Conservation (phyloP, 2,797 vertebrate species). For the Discoglossus pictus region DNA sequence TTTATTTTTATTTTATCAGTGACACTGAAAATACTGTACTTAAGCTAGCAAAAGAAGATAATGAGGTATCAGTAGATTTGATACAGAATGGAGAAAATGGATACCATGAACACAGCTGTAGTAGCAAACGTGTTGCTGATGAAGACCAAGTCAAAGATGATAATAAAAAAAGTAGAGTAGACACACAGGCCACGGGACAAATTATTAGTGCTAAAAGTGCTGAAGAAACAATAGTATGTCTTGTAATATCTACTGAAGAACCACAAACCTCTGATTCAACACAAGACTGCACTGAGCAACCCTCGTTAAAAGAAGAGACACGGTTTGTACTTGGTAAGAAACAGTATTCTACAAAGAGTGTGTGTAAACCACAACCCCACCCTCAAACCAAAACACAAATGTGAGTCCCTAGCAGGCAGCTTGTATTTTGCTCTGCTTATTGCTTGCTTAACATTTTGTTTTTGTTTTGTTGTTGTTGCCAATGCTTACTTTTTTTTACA, state of each 20-base stretch:
- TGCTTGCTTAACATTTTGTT: neutral
- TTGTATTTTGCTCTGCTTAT: conserved; percentile 7
- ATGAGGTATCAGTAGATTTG: conserved; percentile 15
- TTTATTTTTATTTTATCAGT: conserved; percentile 54
- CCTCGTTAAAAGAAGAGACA: conserved; percentile 13
- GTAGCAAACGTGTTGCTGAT: conserved; percentile 68
- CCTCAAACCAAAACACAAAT: no score
- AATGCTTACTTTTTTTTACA: no score
- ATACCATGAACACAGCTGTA: conserved; percentile 58
- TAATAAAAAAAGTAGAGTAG: conserved; percentile 74
- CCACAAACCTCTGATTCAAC: conserved; percentile 21
- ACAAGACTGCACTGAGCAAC: conserved; percentile 23
- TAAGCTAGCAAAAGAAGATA: conserved; percentile 35
- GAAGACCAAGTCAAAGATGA: conserved; percentile 69
- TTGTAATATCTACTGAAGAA: conserved; percentile 12
- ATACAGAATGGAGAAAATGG: conserved; percentile 51
- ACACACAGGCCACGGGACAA: conserved; percentile 49
- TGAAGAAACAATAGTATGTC: conserved; percentile 9
- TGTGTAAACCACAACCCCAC: neutral
- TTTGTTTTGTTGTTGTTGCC: neutral
- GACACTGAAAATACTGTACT: conserved; percentile 55
- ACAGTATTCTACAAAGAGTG: neutral
- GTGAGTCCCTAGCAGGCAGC: neutral
- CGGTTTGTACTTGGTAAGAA: conserved; percentile 66
- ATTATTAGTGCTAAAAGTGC: conserved; percentile 39